Conservation (phyloP, 2,797 vertebrate genomes). For the Perodicticus potto region DNA sequence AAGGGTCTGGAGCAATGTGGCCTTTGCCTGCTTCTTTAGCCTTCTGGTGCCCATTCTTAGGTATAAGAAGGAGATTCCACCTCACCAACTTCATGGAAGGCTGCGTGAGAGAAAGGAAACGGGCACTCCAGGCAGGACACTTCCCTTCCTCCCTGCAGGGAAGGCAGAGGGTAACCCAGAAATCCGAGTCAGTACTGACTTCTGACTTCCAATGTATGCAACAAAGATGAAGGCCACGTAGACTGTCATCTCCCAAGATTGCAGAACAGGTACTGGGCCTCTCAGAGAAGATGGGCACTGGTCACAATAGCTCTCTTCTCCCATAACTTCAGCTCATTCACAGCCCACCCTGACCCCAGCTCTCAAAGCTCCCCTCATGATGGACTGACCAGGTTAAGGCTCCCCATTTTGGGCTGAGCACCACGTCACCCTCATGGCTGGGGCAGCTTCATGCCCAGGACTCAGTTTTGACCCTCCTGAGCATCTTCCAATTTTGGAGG, state of each 20-base stretch:
- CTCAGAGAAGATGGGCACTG: background rate
- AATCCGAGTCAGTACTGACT: background rate
- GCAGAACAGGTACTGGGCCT: background rate
- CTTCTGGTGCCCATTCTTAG: too few species aligned
- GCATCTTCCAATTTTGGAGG: background rate
- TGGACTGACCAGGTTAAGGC: background rate
- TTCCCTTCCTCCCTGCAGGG: background rate
- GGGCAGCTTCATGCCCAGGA: background rate
- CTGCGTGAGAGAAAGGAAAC: background rate
- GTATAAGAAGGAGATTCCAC: background rate
- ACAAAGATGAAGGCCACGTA: background rate
- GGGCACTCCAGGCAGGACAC: accelerated
- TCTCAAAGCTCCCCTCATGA: background rate
- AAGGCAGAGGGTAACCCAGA: background rate
- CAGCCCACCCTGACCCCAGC: background rate
- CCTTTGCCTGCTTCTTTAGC: background rate
- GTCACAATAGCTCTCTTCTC: background rate
- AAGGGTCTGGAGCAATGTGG: background rate
- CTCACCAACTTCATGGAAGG: accelerated
- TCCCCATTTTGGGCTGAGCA: too few species aligned
- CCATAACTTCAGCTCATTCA: background rate
- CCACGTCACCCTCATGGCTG: background rate
- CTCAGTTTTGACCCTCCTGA: background rate
- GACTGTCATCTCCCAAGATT: background rate
- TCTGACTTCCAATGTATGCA: background rate